Evolutionary conservation across 1,140 invertebrate species (phyloP), one percentile per base, ranked within the genome.

Genomic region (Drosophila virilis): DNA sequence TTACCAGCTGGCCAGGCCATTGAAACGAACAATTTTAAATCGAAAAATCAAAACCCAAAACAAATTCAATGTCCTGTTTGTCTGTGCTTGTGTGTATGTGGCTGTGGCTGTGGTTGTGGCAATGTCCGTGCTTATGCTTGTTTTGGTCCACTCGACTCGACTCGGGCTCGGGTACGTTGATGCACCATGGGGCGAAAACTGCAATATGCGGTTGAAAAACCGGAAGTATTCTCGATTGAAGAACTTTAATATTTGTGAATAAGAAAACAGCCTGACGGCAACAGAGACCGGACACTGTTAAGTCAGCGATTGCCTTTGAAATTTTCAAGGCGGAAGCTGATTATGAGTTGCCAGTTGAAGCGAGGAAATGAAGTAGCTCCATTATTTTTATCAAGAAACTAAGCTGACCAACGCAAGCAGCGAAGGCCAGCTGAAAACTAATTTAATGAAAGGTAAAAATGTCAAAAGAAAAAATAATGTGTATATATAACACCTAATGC

Each of bases 1-100:
- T 46, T 54, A 6, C 62, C 12, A 38, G 43, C 45, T 43, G 45
- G 42, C 12, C 55, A 45, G 71, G 33, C 82, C 78, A 86, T 86
- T 86, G 84, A 86, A 72, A 86, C 84, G 84, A 75, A 81, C 79
- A 83, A 86, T 89, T 86, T 86, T 72, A 77, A 86, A 89, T 86
- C 83, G 83, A 86, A 86, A 86, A 86, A 86, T 86, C 83, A 86
- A 88, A 88, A 86, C 76, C 83, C 79, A 89, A 86, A 86, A 89
- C 80, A 89, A 89, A 86, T 89, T 86, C 83, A 86, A 89, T 86
- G 83, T 89, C 84, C 83, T 82, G 83, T 88, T 86, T 79, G 82
- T 76, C 32, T 40, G 45, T 59, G 66, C 22, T 32, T 52, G 50
- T 70, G 50, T 70, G 58, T 48, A 28, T 70, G 33, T 52, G 46